phyloP scores from a whole-genome alignment of 1,140 invertebrate genomes.

The Panagrolaimus sp. region DNA sequence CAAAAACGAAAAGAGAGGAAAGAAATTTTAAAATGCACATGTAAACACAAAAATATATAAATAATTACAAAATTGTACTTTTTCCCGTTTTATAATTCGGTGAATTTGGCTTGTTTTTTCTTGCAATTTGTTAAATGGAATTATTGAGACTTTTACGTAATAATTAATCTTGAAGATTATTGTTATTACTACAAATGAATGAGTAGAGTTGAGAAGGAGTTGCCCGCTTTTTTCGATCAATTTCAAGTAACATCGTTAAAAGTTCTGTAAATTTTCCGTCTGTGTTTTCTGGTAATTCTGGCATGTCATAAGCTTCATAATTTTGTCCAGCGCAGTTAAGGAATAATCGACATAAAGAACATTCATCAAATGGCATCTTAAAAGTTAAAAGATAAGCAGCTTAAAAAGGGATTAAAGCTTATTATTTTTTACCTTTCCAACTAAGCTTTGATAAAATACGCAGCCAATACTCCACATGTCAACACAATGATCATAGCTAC shows the following conservation, averaged over 20 bases:
- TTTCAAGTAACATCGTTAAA: constrained; percentile 44
- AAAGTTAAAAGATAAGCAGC: background rate
- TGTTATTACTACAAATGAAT: background rate
- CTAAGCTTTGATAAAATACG: constrained; percentile 50
- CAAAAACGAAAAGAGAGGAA: too few relatives aligned
- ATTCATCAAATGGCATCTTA: constrained; percentile 54
- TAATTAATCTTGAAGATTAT: constrained; percentile 24
- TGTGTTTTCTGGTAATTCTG: constrained; percentile 45
- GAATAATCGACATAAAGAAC: constrained; percentile 52
- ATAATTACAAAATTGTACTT: background rate
- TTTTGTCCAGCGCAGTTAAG: constrained; percentile 49
- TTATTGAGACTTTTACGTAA: constrained; percentile 30
- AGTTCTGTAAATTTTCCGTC: constrained; percentile 29
- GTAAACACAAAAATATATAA: constrained; percentile 3
- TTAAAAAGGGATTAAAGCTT: constrained; percentile 28
- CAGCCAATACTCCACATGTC: constrained; percentile 58
- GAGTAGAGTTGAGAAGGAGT: constrained; percentile 38
- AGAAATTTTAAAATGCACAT: constrained; percentile 20
- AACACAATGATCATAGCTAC: constrained; percentile 49
- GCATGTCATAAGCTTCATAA: constrained; percentile 54
- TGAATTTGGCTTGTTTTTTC: background rate
- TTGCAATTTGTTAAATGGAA: constrained; percentile 32
- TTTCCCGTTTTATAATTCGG: background rate
- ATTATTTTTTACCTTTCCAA: constrained; percentile 38
- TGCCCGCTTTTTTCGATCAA: constrained; percentile 38